Base-by-base conservation (phyloP, 2,797 vertebrate genomes). In the Sus cebifrons region DNA sequence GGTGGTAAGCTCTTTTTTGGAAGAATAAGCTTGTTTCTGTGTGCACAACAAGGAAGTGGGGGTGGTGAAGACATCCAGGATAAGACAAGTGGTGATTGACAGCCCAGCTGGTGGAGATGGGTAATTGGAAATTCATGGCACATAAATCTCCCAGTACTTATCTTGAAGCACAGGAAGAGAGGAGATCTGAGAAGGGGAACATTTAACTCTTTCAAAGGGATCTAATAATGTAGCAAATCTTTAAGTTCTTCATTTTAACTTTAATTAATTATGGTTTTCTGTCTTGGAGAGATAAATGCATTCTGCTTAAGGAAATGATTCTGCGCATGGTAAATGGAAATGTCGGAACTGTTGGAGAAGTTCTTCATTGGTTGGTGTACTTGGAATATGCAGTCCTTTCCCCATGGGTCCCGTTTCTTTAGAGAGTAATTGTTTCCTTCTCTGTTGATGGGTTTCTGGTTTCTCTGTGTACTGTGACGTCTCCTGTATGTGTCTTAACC, bases 121-220 rank as follows among this genome's bases (percentile, higher is more conserved):
- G 98, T 98, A 98, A 99, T 98, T 99, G 98, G 98, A 99, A 99
- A 98, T 98, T 98, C 98, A 98, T 98, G 98, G 98, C 98, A 98
- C 98, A 98, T 99, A 98, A 99, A 98, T 99, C 98, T 98, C 98
- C 97, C 84, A 83, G 96, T 98, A 98, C 98, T 99, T 99, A 98
- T 98, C 70, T 70, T 98, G 89, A 98, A 98, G 98, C 97, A 97
- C 49, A 79, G 97, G 95, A 98, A 95, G 97, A 96, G 88, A 97
- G 96, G 96, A 90, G 98, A 98, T 98, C 94, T 95, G 97, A 98
- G 97, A 86, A 92, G 82, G 95, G 92, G 96, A 97, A 93, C 40
- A 32, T 88, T 99, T 99, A 98, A 98, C 98, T 98, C 97, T 98
- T 98, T 98, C 98, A 97, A 96, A 93, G 74, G 70, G 73, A 40